Evolutionary conservation across 2,113 vertebrate species (phyloP), one percentile per base, ranked within the genome.

Genomic region (Arothron firmamentum): DNA sequence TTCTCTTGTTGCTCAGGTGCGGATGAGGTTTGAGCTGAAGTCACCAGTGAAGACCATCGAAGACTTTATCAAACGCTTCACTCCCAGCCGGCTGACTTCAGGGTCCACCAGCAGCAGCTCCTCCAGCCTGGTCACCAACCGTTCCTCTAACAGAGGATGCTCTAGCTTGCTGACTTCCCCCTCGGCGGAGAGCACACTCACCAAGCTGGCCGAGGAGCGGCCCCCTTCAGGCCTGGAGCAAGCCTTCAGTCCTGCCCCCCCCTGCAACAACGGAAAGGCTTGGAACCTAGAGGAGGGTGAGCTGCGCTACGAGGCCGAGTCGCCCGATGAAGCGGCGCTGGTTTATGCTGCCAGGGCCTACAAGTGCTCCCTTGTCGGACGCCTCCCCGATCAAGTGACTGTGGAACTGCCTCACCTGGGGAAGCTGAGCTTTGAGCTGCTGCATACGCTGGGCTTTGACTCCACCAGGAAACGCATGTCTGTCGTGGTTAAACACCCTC

Each of bases 31-130:
- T 19, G 95, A 96, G 83, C 72, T 95, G 18, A 98, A 96, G 85
- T 98, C 95, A 5, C 95, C 96, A 0, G 97, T 99, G 15, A 99
- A 99, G 88, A 97, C 96, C 4, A 93, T 99, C 2, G 96, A 99
- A 80, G 95, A 95, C 59, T 98, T 99, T 78, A 97, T 99, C 53
- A 92, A 94, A 17, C 92, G 92, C 74, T 94, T 99, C 88, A 94
- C 96, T 0, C 94, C 96, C 1, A 97, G 95, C 71, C 94, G 96
- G 19, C 85, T 97, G 74, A 93, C 95, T 45, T 93, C 92, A 0
- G 92, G 93, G 31, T 94, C 94, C 56, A 94, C 92, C 91, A 95
- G 83, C 86, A 94, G 93, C 88, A 95, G 93, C 80, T 91, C 92
- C 0, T 93, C 93, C 50, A 96, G 90, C 73, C 88, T 98, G 53